Base-by-base conservation (phyloP, 2,888 invertebrate species). In the Gymnosoma rotundatum region DNA sequence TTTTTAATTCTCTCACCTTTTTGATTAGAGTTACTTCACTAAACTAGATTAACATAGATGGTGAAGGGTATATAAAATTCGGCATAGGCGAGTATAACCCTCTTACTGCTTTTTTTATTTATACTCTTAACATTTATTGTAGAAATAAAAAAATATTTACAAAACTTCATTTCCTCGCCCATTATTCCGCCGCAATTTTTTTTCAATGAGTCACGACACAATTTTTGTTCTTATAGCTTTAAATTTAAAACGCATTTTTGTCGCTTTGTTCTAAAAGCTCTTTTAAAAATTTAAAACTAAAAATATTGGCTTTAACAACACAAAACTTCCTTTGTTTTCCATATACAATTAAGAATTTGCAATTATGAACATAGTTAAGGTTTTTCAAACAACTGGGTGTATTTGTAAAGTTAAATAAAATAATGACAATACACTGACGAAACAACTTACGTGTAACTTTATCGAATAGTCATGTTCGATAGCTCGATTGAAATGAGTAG, bases 311-410 rank as follows among this genome's bases (percentile, higher is more conserved):
- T 50, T 54, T 54, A 58, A 58, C 25, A 64, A 52, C 50, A 50
- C 32, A 72, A 45, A 79, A 73, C 72, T 79, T 72, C 60, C 66
- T 79, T 79, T 73, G 66, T 79, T 42, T 73, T 79, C 73, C 54
- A 73, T 25, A 25, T 25, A n/a, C n/a, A n/a, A n/a, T 60, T 73
- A 73, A 67, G 73, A 79, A 73, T 73, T 79, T 79, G 16, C 79
- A 60, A 79, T 73, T 70, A 38, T 38, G 9, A 38, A 78, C 56
- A 10, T 56, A 48, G 21, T 48, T 70, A 50, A 8, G 20, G 0
- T 20, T 61, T 54, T 66, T 38, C 38, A 38, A 9, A 7, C 38
- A 38, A n/a, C n/a, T n/a, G n/a, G n/a, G n/a, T n/a, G n/a, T n/a
- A 38, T 38, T 32, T 32, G 2, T 32, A 32, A 32, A 32, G 25